These are phyloP conservation scores for Tinea pellionella DNA, from an alignment of 2,888 invertebrate species.

Conservation along the genomic window DNA sequence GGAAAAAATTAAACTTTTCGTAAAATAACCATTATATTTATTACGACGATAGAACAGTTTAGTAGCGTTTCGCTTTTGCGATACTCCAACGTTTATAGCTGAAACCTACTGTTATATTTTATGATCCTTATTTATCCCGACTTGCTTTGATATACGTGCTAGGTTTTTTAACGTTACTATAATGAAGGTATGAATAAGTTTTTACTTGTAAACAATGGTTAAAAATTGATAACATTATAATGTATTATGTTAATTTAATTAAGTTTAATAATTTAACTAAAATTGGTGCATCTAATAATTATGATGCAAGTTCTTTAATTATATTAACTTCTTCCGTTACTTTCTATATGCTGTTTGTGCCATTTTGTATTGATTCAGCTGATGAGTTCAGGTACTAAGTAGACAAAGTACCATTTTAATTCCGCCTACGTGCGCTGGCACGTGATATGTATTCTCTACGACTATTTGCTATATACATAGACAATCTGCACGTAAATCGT, in stretches of 20 bases:
- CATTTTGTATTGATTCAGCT: neutral
- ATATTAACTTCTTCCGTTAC: too few relatives aligned
- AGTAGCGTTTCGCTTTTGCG: neutral
- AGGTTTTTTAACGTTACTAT: too few relatives aligned
- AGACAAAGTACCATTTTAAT: neutral
- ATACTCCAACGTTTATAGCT: constrained; percentile 6
- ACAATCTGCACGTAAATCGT: constrained; percentile 49
- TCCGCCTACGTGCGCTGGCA: neutral
- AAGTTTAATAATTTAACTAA: too few relatives aligned
- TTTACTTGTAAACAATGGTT: too few relatives aligned
- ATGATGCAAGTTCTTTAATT: too few relatives aligned
- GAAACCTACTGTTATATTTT: neutral
- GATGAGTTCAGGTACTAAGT: neutral
- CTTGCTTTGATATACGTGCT: neutral
- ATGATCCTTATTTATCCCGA: neutral
- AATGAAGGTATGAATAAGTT: too few relatives aligned
- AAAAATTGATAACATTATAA: too few relatives aligned
- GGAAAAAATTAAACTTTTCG: neutral
- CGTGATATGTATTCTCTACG: constrained; percentile 3
- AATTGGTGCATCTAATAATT: too few relatives aligned
- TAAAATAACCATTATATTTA: constrained; percentile 11
- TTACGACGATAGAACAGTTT: constrained; percentile 1
- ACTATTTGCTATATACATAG: constrained; percentile 18
- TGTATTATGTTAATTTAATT: too few relatives aligned
- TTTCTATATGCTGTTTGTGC: too few relatives aligned